phyloP scores from a whole-genome alignment of 2,888 invertebrate genomes.

The Brenthis daphne region DNA sequence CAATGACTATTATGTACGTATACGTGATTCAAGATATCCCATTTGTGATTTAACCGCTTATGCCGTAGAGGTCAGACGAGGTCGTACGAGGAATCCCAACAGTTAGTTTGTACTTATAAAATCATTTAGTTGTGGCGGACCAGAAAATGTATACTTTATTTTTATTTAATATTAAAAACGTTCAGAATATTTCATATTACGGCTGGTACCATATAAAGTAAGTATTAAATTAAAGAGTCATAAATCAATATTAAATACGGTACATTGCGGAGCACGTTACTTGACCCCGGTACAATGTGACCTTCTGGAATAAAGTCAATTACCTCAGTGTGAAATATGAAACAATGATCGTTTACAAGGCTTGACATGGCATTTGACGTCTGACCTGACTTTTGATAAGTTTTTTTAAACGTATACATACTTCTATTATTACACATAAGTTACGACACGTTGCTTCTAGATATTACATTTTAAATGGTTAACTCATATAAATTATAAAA shows the following conservation, averaged over 20 bases:
- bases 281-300: constrained; percentile 35
- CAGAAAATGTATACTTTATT: background rate
- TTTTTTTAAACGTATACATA: too few relatives aligned
- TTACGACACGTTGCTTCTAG: too few relatives aligned
- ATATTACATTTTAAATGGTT: too few relatives aligned
- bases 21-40: constrained; percentile 26
- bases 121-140: background rate
- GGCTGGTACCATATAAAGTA: too few relatives aligned
- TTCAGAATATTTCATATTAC: background rate
- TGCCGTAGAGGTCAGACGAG: constrained; percentile 19
- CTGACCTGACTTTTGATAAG: constrained; percentile 7
- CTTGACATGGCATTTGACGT: constrained; percentile 15
- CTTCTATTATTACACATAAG: too few relatives aligned
- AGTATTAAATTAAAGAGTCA: constrained; percentile 16
- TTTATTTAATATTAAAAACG: background rate
- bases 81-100: constrained; percentile 20
- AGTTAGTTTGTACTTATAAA: background rate
- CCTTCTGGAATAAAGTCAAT: constrained; percentile 35
- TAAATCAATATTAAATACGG: constrained; percentile 35
- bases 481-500: too few relatives aligned
- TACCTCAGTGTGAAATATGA: constrained; percentile 29
- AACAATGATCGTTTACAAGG: constrained; percentile 20
- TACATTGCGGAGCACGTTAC: constrained; percentile 33
- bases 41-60: constrained; percentile 20
- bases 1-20: background rate